Conservation (phyloP, 2,797 vertebrate species). For the Iguana delicatissima region DNA sequence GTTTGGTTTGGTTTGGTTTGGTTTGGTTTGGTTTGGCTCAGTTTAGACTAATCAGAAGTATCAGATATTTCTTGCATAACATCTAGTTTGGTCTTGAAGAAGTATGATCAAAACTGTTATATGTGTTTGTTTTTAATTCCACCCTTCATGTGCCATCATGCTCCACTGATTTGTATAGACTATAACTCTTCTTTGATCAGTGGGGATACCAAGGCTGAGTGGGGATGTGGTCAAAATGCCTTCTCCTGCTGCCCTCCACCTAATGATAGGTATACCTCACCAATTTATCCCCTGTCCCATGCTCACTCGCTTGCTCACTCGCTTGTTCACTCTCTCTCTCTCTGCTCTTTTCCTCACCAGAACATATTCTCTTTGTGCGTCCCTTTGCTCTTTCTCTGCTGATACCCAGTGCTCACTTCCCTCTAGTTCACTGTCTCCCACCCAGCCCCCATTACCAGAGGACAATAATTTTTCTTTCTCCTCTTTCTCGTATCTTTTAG, state of each 20-base stretch:
- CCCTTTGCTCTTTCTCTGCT: neutral
- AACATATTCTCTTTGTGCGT: neutral
- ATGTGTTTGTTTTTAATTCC: neutral
- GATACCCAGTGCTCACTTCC: neutral
- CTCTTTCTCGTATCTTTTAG: neutral
- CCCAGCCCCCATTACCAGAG: neutral
- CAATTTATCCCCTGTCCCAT: no score
- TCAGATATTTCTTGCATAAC: no score
- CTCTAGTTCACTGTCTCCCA: neutral
- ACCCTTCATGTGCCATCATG: neutral
- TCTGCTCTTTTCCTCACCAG: no score
- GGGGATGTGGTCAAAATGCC: no score
- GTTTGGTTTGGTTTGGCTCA: no score
- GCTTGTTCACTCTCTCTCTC: no score
- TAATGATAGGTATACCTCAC: no score
- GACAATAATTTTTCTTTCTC: neutral
- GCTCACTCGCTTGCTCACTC: no score
- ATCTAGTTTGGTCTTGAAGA: neutral
- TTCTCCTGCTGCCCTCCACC: no score
- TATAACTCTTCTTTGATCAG: neutral
- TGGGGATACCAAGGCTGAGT: no score
- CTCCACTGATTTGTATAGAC: neutral
- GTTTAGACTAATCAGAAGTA: no score
- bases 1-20: no score
- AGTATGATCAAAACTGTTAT: neutral